phyloP scores from a whole-genome alignment of 2,888 invertebrate species.

The Rhyacophila evoluta region DNA sequence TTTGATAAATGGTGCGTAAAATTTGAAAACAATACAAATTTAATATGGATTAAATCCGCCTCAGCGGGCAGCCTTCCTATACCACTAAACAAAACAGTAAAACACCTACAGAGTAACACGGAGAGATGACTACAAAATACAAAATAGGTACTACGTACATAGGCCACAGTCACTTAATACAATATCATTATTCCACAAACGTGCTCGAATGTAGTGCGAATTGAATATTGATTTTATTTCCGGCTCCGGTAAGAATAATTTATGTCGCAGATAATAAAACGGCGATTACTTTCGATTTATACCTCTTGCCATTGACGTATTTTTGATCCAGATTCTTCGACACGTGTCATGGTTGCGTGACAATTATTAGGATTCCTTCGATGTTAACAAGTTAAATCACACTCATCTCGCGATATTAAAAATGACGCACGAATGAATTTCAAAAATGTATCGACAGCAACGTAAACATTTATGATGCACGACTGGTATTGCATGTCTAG shows the following conservation, averaged over 20 bases:
- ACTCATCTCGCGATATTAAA: too few species aligned
- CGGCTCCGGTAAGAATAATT: conserved; percentile 10
- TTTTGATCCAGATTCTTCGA: neutral
- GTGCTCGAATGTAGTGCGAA: conserved; percentile 19
- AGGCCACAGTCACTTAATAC: neutral
- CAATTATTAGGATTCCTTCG: neutral
- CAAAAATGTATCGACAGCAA: too few species aligned
- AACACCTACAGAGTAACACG: neutral
- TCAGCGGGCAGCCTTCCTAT: conserved; percentile 33
- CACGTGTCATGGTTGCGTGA: neutral
- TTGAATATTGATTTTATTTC: conserved; percentile 18
- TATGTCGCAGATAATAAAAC: neutral
- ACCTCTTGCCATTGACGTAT: neutral
- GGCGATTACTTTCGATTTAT: neutral
- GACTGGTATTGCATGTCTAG: too few species aligned
- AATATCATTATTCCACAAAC: conserved; percentile 18
- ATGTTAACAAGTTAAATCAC: too few species aligned
- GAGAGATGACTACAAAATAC: conserved; percentile 13
- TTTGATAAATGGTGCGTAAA: conserved; percentile 54
- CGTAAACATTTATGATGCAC: too few species aligned
- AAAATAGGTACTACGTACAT: neutral
- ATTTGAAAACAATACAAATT: conserved; percentile 54
- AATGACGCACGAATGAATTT: too few species aligned
- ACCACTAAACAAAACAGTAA: conserved; percentile 22
- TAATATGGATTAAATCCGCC: conserved; percentile 50